Base-by-base conservation (phyloP, 2,888 invertebrate species). In the Metallyticus violacea region DNA sequence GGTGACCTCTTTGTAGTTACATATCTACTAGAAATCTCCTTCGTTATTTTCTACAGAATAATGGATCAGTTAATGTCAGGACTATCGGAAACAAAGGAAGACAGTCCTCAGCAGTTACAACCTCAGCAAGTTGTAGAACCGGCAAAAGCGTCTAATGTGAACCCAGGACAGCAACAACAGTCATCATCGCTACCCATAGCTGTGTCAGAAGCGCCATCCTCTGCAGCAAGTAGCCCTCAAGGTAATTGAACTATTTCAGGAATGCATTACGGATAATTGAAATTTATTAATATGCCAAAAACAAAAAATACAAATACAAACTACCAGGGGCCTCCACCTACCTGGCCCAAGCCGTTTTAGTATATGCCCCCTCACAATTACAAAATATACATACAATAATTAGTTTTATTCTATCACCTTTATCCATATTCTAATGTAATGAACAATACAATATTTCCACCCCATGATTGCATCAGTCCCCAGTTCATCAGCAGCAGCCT, bases 191-290 rank as follows among this genome's bases (percentile, higher is more conserved):
- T 26, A 25, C 76, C 28, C 77, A 28, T n/a, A 27, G 7, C 83
- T 3, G n/a, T 83, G 27, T 28, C 77, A 7, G 83, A 83, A 29
- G 28, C 83, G 29, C 83, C 26, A n/a, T 83, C 83, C 2, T 28
- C 77, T n/a, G 83, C 83, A 26, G 83, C 83, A 22, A 83, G 83
- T 27, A 83, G 83, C 6, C 83, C 83, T 7, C 83, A 83, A 83
- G 83, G 83, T 83, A 76, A 81, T 26, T n/a, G n/a, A n/a, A n/a
- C n/a, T n/a, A n/a, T n/a, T n/a, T n/a, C n/a, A n/a, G n/a, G n/a
- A n/a, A n/a, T n/a, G n/a, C n/a, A n/a, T n/a, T n/a, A n/a, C n/a
- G n/a, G n/a, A n/a, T n/a, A n/a, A n/a, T n/a, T n/a, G n/a, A n/a
- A n/a, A n/a, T n/a, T n/a, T n/a, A n/a, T n/a, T n/a, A n/a, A n/a